Conservation (phyloP, 2,113 vertebrate genomes). For the Psettodes erumei region DNA sequence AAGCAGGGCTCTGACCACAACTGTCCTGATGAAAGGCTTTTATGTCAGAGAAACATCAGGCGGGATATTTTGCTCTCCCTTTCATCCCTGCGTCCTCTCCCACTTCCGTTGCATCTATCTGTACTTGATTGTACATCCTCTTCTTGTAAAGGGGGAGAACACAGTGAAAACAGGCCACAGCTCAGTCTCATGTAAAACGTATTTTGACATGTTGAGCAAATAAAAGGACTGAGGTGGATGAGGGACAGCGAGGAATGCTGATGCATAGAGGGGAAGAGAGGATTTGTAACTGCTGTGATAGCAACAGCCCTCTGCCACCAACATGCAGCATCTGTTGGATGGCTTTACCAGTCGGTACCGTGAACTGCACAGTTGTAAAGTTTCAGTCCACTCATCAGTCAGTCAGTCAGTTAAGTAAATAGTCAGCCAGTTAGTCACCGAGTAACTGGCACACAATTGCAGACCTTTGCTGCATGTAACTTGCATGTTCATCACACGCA, state of each 20-base stretch:
- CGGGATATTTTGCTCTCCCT: conserved; percentile 46
- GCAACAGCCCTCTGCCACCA: conserved; percentile 22
- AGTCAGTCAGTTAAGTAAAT: not conserved
- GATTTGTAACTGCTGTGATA: conserved; percentile 35
- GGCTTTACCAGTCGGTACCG: conserved; percentile 13
- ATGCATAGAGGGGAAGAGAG: conserved; percentile 8
- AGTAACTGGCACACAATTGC: not conserved
- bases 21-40: conserved; percentile 58
- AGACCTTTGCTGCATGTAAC: no score
- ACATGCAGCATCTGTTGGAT: conserved; percentile 43
- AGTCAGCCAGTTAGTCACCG: no score
- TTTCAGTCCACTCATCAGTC: not conserved
- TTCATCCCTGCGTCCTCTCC: conserved; percentile 40
- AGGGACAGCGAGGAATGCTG: conserved; percentile 7
- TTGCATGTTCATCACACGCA: no score
- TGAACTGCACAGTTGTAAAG: not conserved
- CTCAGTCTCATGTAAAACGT: conserved; percentile 21
- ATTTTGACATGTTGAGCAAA: conserved; percentile 32
- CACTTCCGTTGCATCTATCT: conserved; percentile 48
- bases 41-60: conserved; percentile 58
- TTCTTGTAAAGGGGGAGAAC: conserved; percentile 31
- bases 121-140: conserved; percentile 49
- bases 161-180: conserved; percentile 9
- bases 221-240: conserved; percentile 27
- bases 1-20: conserved; percentile 25